phyloP scores from a whole-genome alignment of 2,113 vertebrate genomes.

The Butorides virescens region DNA sequence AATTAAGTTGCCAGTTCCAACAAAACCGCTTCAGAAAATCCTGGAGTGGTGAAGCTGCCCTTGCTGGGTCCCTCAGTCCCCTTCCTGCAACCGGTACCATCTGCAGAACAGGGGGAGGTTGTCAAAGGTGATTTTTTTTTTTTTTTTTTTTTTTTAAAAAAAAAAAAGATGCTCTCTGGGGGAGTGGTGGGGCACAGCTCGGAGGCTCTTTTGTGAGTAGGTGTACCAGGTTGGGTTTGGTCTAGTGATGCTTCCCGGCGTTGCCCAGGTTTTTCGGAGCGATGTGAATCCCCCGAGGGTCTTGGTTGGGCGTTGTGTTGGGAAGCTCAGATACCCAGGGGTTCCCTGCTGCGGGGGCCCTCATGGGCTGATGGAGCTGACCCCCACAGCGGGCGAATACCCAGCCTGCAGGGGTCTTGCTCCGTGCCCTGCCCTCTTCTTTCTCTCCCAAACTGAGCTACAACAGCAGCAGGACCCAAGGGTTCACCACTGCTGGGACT shows the following conservation, averaged over 20 bases:
- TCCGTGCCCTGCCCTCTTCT: not conserved
- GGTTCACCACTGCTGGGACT: not conserved
- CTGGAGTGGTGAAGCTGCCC: not conserved
- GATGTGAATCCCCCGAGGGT: not conserved
- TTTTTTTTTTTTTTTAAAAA: too few species aligned
- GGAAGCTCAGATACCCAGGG: not conserved
- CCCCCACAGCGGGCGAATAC: not conserved
- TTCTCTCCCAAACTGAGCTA: not conserved
- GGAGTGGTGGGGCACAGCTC: not conserved
- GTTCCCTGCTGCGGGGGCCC: not conserved
- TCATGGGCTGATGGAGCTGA: not conserved
- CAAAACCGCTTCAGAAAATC: not conserved
- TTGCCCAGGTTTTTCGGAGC: not conserved
- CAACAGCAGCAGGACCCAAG: not conserved
- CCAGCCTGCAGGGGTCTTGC: not conserved
- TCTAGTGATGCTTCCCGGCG: not conserved
- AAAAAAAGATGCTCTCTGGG: not conserved
- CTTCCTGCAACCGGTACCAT: not conserved
- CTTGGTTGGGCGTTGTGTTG: not conserved
- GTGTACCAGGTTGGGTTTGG: not conserved
- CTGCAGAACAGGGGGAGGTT: not conserved
- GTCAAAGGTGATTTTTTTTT: not conserved
- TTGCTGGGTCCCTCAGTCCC: not conserved
- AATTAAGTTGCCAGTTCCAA: slow-evolving; percentile 69
- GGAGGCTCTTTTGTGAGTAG: rapidly evolving